These are phyloP conservation scores for Umimayanthus chanpuru DNA, from an alignment of 92 coral and sea anemone species.

Conservation along the genomic window DNA sequence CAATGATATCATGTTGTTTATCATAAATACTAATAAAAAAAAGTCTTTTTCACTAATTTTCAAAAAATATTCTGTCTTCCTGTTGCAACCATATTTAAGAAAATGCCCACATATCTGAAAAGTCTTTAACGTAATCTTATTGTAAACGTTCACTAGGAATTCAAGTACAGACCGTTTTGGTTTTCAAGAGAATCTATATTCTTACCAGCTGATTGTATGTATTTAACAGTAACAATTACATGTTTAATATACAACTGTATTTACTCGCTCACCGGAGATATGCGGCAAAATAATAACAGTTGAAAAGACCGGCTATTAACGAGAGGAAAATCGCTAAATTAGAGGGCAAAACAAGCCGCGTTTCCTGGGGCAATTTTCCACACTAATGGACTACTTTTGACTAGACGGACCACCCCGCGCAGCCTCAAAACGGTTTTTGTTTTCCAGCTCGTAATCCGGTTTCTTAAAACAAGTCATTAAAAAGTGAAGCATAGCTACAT, in stretches of 20 bases:
- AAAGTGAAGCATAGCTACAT: neutral
- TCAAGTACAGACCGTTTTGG: neutral
- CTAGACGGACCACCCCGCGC: constrained; percentile 37
- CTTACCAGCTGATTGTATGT: neutral
- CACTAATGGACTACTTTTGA: constrained; percentile 43
- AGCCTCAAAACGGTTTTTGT: neutral
- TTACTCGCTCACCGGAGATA: constrained; percentile 40
- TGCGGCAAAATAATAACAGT: constrained; percentile 39
- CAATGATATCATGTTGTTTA: neutral
- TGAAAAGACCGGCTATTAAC: constrained; percentile 47
- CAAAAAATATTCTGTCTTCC: neutral
- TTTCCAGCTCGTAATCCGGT: neutral
- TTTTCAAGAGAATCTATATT: neutral
- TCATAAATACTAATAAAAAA: neutral
- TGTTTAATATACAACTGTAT: neutral
- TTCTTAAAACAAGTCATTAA: neutral
- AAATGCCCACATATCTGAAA: neutral
- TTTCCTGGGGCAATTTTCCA: constrained; percentile 32
- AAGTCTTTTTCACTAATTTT: neutral
- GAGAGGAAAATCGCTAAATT: constrained; percentile 34
- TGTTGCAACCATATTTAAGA: neutral
- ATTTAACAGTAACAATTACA: neutral
- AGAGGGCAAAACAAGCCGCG: constrained; percentile 30
- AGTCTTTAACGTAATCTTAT: neutral
- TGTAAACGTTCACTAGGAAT: neutral